Conservation (phyloP, 2,888 invertebrate genomes). For the Invenusta paracnida region DNA sequence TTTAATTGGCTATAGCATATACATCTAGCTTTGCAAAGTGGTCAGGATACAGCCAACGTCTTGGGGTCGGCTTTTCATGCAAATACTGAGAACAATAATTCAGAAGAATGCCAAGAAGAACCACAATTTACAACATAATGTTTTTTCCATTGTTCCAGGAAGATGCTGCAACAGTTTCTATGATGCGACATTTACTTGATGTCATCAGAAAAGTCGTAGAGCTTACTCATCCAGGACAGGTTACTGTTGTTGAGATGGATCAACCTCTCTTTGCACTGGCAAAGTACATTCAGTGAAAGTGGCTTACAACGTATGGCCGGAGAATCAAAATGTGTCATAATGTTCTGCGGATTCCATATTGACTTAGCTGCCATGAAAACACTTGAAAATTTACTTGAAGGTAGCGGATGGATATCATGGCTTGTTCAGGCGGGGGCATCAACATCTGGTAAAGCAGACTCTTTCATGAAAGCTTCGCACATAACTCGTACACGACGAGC, state of each 20-base stretch:
- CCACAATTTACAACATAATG: not conserved
- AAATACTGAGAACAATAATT: not conserved
- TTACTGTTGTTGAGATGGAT: not conserved
- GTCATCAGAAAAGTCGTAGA: not conserved
- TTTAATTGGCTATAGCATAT: not conserved
- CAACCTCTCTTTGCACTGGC: not conserved
- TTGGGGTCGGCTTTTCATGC: not conserved
- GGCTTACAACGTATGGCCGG: constrained; percentile 2
- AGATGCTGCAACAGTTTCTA: not conserved
- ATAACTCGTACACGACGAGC: constrained; percentile 42
- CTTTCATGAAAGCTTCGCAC: not conserved
- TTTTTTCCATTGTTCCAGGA: not conserved
- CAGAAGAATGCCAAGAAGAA: not conserved
- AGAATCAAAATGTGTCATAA: not conserved
- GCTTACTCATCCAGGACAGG: not conserved
- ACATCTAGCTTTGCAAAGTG: not conserved
- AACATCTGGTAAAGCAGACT: not conserved
- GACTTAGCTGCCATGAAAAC: not conserved
- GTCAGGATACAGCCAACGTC: not conserved
- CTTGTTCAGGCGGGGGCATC: not conserved
- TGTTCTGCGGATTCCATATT: not conserved
- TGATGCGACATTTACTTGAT: not conserved
- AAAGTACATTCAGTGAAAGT: not conserved
- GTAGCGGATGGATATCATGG: not conserved
- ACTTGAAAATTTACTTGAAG: not conserved